Conservation (phyloP, 2,888 invertebrate genomes). For the Cephus runcator region DNA sequence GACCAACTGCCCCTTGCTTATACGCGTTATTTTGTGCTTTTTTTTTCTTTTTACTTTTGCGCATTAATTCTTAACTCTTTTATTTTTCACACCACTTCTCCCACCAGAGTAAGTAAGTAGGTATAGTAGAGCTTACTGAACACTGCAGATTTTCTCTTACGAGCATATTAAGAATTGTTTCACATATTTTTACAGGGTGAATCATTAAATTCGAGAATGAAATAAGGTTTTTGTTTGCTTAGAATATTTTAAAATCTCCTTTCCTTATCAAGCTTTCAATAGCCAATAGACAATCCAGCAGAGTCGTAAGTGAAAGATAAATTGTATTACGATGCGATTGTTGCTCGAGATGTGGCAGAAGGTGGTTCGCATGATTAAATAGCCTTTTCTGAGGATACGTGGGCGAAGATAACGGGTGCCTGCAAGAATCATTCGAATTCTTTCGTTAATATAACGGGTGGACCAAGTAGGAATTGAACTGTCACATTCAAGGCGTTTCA, state of each 20-base stretch:
- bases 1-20: constrained; percentile 36
- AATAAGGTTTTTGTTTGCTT: not conserved
- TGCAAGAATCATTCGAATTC: not conserved
- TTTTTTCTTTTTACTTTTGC: constrained; percentile 19
- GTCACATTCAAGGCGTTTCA: not conserved
- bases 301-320: not conserved
- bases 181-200: not conserved
- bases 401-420: constrained; percentile 3
- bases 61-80: constrained; percentile 30
- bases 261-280: constrained; percentile 1
- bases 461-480: not conserved
- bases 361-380: not conserved
- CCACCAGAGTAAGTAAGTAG: constrained; percentile 13
- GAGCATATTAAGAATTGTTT: not conserved
- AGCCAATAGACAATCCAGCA: not conserved
- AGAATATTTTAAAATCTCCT: constrained; percentile 18
- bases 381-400: not conserved
- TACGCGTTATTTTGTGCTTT: constrained; percentile 43
- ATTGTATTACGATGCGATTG: not conserved
- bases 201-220: not conserved
- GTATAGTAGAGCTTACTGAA: not conserved
- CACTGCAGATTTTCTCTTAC: not conserved
- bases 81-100: constrained; percentile 28
- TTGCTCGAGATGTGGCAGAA: not conserved
- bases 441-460: not conserved